These are phyloP conservation scores for Varanus salvator DNA, from an alignment of 2,113 vertebrate species.

Conservation along the genomic window DNA sequence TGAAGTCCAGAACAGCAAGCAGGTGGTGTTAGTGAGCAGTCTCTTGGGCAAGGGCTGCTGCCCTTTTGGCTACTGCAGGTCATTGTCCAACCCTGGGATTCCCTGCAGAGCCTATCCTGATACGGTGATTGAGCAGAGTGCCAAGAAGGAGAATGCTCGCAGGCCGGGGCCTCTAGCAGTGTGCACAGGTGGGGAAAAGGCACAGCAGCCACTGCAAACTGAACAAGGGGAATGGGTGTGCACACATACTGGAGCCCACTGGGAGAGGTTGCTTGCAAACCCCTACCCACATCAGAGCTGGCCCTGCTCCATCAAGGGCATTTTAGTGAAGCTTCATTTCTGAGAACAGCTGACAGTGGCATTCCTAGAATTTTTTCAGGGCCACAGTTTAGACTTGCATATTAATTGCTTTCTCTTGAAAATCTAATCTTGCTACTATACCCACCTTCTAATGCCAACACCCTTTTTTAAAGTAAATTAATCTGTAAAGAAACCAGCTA, in stretches of 20 bases:
- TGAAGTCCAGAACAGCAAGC: not conserved
- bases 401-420: conserved; percentile 59
- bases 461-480: not conserved
- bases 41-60: not conserved
- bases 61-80: not conserved
- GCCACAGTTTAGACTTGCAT: conserved; percentile 68
- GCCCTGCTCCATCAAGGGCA: conserved; percentile 70
- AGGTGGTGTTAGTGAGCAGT: not conserved
- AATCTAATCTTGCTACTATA: conserved; percentile 29
- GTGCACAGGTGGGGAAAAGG: not conserved
- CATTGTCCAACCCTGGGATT: not conserved
- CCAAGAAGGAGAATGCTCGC: not conserved
- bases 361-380: conserved; percentile 77
- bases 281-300: not conserved
- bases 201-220: not conserved
- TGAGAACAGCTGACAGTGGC: conserved; percentile 76
- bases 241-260: not conserved
- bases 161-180: not conserved
- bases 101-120: not conserved
- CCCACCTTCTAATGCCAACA: not conserved
- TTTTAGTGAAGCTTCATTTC: conserved; percentile 78
- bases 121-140: not conserved
- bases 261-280: not conserved
- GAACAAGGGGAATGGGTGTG: too few relatives aligned
- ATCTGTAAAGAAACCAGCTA: conserved; percentile 26